phyloP scores from a whole-genome alignment of 2,797 vertebrate genomes.

The Phalanger gymnotis region DNA sequence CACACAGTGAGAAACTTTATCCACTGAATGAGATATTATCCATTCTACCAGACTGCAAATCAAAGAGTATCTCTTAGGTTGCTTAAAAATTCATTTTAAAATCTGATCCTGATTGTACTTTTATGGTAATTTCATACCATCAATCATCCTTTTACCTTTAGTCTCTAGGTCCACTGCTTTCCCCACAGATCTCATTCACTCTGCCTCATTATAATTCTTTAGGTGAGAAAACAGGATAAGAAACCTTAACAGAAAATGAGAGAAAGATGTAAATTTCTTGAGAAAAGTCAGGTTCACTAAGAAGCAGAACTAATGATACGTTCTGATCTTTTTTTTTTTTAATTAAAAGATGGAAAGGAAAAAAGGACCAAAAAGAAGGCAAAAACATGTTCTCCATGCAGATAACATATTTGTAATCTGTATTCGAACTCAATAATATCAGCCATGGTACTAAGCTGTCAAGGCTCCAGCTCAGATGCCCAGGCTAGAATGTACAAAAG shows the following conservation, averaged over 20 bases:
- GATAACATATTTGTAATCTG: conserved; percentile 81
- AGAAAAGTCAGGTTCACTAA: conserved; percentile 90
- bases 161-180: conserved; percentile 96
- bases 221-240: conserved; percentile 92
- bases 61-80: conserved; percentile 99
- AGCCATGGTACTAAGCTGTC: conserved; percentile 73
- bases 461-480: conserved; percentile 62
- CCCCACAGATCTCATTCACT: conserved; percentile 95
- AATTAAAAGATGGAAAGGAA: conserved; percentile 82
- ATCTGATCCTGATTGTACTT: conserved; percentile 99
- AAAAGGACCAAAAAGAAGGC: conserved; percentile 82
- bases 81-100: conserved; percentile 99
- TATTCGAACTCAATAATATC: conserved; percentile 62
- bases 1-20: conserved; percentile 94
- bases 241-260: conserved; percentile 93
- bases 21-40: conserved; percentile 98
- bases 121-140: conserved; percentile 99
- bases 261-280: conserved; percentile 96
- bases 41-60: conserved; percentile 99
- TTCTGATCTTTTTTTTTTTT: conserved; percentile 92
- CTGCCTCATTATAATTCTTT: conserved; percentile 99
- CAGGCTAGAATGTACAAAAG: conserved; percentile 64
- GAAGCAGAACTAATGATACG: conserved; percentile 87
- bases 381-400: conserved; percentile 77
- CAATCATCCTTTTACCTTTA: conserved; percentile 96